These are phyloP conservation scores for Zygothrica quintamaculata DNA, from an alignment of 2,888 invertebrate species.

Conservation along the genomic window DNA sequence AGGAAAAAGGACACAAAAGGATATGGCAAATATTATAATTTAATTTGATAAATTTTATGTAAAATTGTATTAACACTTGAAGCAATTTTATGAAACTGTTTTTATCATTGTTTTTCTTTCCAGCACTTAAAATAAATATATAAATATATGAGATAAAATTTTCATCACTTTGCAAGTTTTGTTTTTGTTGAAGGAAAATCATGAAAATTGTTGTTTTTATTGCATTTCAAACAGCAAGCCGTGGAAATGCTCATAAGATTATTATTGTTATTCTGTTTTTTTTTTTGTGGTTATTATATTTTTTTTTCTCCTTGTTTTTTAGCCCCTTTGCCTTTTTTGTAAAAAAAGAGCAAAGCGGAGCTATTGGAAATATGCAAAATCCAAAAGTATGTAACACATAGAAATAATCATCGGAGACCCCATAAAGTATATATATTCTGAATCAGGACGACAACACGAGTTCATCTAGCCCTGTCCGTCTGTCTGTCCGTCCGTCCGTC, in stretches of 20 bases:
- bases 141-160: conserved; percentile 31
- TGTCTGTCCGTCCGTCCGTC: too few relatives aligned
- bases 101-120: conserved; percentile 5
- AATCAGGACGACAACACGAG: too few relatives aligned
- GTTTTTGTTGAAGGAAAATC: conserved; percentile 50
- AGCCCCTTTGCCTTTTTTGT: too few relatives aligned
- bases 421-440: too few relatives aligned
- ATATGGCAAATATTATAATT: conserved; percentile 48
- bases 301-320: too few relatives aligned
- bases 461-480: too few relatives aligned
- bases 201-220: conserved; percentile 49
- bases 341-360: too few relatives aligned
- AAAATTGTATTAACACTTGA: conserved; percentile 61
- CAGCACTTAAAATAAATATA: conserved; percentile 1
- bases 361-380: too few relatives aligned
- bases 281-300: too few relatives aligned
- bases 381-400: too few relatives aligned
- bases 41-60: conserved; percentile 63
- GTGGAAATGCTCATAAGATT: conserved; percentile 29
- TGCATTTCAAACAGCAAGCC: conserved; percentile 11
- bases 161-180: conserved; percentile 29
- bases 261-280: conserved; percentile 32
- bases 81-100: conserved; percentile 4
- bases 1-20: conserved; percentile 28
- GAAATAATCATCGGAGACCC: too few relatives aligned